Conservation (phyloP, 2,113 vertebrate genomes). For the Notiomystis cincta region DNA sequence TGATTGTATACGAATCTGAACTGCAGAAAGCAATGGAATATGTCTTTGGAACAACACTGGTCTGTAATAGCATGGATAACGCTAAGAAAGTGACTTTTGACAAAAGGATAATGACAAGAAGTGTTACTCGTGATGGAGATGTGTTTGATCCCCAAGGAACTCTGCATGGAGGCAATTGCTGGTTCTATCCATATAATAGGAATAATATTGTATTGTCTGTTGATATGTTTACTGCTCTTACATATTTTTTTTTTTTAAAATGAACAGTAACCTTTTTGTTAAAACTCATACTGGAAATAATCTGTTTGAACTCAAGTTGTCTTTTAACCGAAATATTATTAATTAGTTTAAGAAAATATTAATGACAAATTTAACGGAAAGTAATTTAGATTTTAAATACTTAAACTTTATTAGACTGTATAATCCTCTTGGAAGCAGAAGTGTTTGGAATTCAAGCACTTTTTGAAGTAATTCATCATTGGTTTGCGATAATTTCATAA, state of each 20-base stretch:
- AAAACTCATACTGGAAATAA: neutral
- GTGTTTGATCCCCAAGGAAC: constrained; percentile 93
- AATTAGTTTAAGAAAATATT: neutral
- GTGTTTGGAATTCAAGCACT: neutral
- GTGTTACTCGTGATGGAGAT: constrained; percentile 90
- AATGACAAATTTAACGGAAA: neutral
- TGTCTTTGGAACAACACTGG: constrained; percentile 88
- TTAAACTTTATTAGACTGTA: neutral
- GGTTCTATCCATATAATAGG: neutral
- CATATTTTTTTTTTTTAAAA: neutral
- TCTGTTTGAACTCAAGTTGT: neutral
- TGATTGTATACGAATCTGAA: constrained; percentile 84
- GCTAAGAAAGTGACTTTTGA: constrained; percentile 93
- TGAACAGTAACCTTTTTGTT: neutral
- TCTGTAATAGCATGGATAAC: constrained; percentile 87
- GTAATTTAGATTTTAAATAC: neutral
- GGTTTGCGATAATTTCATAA: neutral
- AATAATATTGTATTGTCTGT: neutral
- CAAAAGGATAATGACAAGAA: constrained; percentile 86
- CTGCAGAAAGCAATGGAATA: constrained; percentile 96
- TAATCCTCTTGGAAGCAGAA: neutral
- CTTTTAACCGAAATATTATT: neutral
- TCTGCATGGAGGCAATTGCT: constrained; percentile 85
- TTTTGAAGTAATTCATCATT: neutral
- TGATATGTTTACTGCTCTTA: neutral